Percentiles rank a stretch among this genome's conserved stretches.
Conservation (phyloP, 2,797 vertebrate genomes). For the Enteromius paludinosus region DNA sequence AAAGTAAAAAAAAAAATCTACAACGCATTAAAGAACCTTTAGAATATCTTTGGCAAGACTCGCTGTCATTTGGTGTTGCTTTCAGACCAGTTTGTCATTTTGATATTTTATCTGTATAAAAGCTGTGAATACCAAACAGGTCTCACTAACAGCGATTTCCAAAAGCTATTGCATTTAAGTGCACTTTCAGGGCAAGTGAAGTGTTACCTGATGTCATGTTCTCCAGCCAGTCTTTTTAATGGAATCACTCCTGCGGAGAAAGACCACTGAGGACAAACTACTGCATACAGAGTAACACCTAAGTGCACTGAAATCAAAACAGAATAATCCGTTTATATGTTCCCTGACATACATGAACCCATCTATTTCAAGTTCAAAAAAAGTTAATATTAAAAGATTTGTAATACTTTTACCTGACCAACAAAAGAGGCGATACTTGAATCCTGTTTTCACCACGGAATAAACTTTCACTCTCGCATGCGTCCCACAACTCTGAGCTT, state of each 20-base stretch:
- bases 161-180: constrained; percentile 29
- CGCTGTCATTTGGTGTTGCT: neutral
- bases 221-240: constrained; percentile 31
- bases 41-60: constrained; percentile 10
- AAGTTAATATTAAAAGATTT: neutral
- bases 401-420: neutral
- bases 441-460: neutral
- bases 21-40: neutral
- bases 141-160: constrained; percentile 34
- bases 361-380: constrained; percentile 9
- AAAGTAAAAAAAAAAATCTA: neutral
- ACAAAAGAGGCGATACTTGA: neutral
- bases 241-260: constrained; percentile 14
- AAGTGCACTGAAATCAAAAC: constrained; percentile 31
- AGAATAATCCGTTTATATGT: constrained; percentile 15
- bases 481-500: neutral
- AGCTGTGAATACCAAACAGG: constrained; percentile 33
- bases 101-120: constrained; percentile 34
- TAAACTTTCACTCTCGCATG: neutral
- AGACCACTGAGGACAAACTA: constrained; percentile 37
- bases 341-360: constrained; percentile 10
- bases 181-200: constrained; percentile 40
- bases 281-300: constrained; percentile 22
- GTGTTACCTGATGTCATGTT: constrained; percentile 47
- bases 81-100: constrained; percentile 25